These are phyloP conservation scores for Choloepus hoffmanni DNA, from an alignment of 2,113 vertebrate genomes.

Conservation along the genomic window DNA sequence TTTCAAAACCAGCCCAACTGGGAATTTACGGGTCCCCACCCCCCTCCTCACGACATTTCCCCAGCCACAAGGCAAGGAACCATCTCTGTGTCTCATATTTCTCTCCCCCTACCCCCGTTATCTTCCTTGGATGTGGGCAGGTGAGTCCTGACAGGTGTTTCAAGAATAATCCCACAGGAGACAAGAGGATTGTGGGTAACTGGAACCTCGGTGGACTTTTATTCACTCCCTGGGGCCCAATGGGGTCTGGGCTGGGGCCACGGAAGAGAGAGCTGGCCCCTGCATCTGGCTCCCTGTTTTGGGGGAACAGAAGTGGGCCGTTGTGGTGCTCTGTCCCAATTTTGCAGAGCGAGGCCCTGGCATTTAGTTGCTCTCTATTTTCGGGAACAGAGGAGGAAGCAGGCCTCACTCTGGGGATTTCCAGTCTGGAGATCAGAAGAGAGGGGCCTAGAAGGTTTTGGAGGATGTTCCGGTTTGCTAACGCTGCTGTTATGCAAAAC, in stretches of 20 bases:
- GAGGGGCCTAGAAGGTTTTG: not conserved
- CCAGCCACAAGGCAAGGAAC: not conserved
- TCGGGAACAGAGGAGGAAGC: not conserved
- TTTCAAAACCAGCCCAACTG: slow-evolving; percentile 74
- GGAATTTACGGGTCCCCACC: slow-evolving; percentile 35
- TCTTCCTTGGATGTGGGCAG: slow-evolving; percentile 1
- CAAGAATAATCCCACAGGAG: slow-evolving; percentile 11
- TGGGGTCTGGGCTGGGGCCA: not conserved
- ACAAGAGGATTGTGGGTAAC: slow-evolving; percentile 40
- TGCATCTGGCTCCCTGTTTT: not conserved
- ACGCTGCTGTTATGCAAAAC: too few species aligned
- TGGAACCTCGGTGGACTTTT: not conserved
- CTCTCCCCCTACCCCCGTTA: not conserved
- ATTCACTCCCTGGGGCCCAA: not conserved
- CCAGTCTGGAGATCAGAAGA: not conserved
- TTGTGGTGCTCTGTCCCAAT: not conserved
- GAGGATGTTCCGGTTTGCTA: too few species aligned
- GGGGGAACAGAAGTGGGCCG: not conserved
- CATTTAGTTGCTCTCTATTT: not conserved
- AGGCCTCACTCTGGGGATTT: not conserved
- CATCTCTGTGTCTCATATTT: slow-evolving; percentile 27
- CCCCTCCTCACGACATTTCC: not conserved
- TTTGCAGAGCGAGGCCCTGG: slow-evolving; percentile 9
- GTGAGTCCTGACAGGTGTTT: slow-evolving; percentile 12
- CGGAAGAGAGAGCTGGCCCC: not conserved